Evolutionary conservation across 2,888 invertebrate genomes (phyloP).

Genomic region (Melieria omissa): DNA sequence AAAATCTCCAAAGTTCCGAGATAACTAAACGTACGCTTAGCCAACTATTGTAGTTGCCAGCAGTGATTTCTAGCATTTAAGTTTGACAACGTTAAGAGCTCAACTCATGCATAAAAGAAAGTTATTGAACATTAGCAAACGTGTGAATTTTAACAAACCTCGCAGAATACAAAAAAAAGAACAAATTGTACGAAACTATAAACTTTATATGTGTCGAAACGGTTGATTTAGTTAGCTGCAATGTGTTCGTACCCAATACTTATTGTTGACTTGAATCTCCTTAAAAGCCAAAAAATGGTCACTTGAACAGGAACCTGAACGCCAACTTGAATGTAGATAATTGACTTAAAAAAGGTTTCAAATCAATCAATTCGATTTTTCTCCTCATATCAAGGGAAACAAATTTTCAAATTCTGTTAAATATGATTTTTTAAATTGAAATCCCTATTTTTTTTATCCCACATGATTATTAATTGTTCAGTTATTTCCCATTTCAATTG

Average conservation of each 20-base stretch:
- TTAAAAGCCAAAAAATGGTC: too few species aligned
- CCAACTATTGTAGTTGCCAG: background rate
- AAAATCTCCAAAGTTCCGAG: too few species aligned
- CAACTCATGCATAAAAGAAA: conserved; percentile 62
- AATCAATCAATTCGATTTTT: too few species aligned
- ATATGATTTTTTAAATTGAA: background rate
- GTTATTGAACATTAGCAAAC: background rate
- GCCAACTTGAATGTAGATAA: too few species aligned
- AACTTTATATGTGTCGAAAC: background rate
- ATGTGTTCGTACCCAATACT: too few species aligned
- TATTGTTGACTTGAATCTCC: too few species aligned
- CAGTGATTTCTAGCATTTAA: conserved; percentile 19
- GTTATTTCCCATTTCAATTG: conserved; percentile 25
- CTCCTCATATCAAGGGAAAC: too few species aligned
- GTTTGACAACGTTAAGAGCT: conserved; percentile 33
- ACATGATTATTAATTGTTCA: conserved; percentile 11
- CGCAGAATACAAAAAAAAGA: background rate
- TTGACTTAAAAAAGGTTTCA: too few species aligned
- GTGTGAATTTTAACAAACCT: background rate
- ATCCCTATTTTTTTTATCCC: conserved; percentile 6
- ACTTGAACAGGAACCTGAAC: too few species aligned
- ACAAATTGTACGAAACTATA: background rate
- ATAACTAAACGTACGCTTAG: too few species aligned
- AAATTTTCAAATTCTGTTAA: too few species aligned
- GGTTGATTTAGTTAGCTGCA: too few species aligned